These are phyloP conservation scores for Lota lota DNA, from an alignment of 2,113 vertebrate genomes.

Conservation along the genomic window DNA sequence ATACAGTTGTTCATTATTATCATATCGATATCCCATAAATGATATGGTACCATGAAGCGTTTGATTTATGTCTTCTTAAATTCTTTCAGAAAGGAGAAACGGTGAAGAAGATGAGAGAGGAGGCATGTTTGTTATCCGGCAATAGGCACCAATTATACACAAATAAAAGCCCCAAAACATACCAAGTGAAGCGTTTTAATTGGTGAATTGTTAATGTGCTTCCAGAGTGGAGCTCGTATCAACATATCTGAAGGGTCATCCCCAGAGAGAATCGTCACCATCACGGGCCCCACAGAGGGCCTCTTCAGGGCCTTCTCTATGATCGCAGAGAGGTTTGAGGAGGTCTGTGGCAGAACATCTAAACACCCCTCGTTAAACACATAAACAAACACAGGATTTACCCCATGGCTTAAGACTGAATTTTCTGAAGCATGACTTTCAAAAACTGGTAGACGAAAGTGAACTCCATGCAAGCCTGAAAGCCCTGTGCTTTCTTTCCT, in stretches of 20 bases:
- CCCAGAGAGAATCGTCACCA: constrained; percentile 91
- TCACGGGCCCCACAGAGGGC: constrained; percentile 89
- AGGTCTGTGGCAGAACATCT: constrained; percentile 68
- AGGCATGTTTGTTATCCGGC: constrained; percentile 72
- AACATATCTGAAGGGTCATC: constrained; percentile 94
- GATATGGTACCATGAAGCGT: not conserved
- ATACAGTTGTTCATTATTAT: not conserved
- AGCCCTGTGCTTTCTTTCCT: constrained; percentile 35
- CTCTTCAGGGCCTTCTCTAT: constrained; percentile 93
- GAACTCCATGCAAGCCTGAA: not conserved
- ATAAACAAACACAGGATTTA: too few relatives aligned
- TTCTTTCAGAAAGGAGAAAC: constrained; percentile 88
- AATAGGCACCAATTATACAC: not conserved
- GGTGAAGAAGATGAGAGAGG: constrained; percentile 94
- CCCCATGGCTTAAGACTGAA: too few relatives aligned
- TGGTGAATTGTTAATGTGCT: constrained; percentile 31
- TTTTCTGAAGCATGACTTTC: not conserved
- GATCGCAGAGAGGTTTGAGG: constrained; percentile 94
- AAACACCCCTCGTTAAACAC: too few relatives aligned
- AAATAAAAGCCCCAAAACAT: not conserved
- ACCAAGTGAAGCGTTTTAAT: constrained; percentile 15
- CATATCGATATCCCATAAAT: not conserved
- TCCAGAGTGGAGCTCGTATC: constrained; percentile 88
- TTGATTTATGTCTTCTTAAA: constrained; percentile 18
- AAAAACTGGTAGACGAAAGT: constrained; percentile 9